Conservation (phyloP, 2,888 invertebrate genomes). For the Plutella xylostella region DNA sequence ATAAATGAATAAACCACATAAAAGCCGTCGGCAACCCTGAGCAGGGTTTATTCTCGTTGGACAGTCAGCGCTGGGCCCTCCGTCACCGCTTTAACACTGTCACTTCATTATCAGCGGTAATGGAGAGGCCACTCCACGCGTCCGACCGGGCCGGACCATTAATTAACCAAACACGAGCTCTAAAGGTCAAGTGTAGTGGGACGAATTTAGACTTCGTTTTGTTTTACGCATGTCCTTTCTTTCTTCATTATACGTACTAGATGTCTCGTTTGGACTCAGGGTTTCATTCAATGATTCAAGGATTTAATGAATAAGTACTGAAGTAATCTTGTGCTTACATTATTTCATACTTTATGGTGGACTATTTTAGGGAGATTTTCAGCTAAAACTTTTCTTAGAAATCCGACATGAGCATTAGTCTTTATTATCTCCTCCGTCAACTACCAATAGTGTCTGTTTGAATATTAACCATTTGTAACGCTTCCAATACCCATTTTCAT, state of each 20-base stretch:
- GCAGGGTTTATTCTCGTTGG: not conserved
- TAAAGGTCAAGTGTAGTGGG: constrained; percentile 30
- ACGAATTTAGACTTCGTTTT: not conserved
- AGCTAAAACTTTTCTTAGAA: too few species aligned
- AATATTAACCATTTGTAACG: too few species aligned
- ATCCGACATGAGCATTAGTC: too few species aligned
- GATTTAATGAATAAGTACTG: not conserved
- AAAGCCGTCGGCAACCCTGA: constrained; percentile 26
- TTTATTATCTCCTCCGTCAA: too few species aligned
- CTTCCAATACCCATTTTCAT: too few species aligned
- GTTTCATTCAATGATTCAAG: not conserved
- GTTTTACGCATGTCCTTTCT: not conserved
- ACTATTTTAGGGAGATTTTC: too few species aligned
- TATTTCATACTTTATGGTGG: not conserved
- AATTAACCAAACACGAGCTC: constrained; percentile 33
- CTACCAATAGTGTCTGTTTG: too few species aligned
- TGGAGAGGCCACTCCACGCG: constrained; percentile 26
- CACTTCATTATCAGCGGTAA: constrained; percentile 42
- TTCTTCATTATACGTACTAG: not conserved
- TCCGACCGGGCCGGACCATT: constrained; percentile 34
- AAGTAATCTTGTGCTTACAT: not conserved
- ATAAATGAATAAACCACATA: too few species aligned
- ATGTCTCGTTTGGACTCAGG: not conserved
- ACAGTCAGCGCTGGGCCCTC: constrained; percentile 29
- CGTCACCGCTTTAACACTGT: constrained; percentile 42